phyloP scores from a whole-genome alignment of 2,113 vertebrate species.

The Corythornis vintsioides region DNA sequence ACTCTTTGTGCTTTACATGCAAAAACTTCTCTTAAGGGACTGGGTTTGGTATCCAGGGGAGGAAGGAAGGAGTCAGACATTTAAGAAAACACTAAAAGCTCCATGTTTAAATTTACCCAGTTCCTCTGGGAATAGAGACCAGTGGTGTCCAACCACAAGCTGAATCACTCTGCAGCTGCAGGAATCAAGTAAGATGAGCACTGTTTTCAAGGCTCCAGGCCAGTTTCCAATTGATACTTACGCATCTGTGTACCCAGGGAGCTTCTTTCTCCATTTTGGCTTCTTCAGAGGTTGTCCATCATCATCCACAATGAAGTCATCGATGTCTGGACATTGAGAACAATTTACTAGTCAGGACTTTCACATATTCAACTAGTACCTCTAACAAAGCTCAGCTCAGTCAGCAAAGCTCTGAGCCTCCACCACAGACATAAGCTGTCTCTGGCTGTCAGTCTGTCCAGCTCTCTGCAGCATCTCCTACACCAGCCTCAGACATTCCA shows the following conservation, averaged over 20 bases:
- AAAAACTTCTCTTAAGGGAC: neutral
- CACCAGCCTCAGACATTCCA: neutral
- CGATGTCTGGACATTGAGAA: slow-evolving; percentile 83
- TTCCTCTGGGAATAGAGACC: neutral
- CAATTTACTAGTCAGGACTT: neutral
- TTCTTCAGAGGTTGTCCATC: slow-evolving; percentile 96
- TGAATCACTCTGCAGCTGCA: neutral
- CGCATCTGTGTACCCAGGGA: slow-evolving; percentile 96
- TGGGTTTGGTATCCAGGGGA: neutral
- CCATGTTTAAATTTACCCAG: neutral
- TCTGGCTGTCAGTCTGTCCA: neutral
- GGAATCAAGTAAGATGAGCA: neutral
- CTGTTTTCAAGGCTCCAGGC: neutral
- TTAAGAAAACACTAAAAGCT: neutral
- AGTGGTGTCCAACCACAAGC: neutral
- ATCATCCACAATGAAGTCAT: slow-evolving; percentile 97
- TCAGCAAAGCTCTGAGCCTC: neutral
- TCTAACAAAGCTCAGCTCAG: neutral
- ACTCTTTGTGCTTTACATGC: neutral
- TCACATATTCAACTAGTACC: neutral
- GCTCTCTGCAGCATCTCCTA: neutral
- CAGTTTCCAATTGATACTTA: slow-evolving; percentile 75
- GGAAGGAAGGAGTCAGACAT: neutral
- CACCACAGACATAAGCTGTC: neutral
- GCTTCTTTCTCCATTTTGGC: slow-evolving; percentile 93